Base-by-base conservation (phyloP, 2,888 invertebrate species). In the Drosophila atroscutellata region DNA sequence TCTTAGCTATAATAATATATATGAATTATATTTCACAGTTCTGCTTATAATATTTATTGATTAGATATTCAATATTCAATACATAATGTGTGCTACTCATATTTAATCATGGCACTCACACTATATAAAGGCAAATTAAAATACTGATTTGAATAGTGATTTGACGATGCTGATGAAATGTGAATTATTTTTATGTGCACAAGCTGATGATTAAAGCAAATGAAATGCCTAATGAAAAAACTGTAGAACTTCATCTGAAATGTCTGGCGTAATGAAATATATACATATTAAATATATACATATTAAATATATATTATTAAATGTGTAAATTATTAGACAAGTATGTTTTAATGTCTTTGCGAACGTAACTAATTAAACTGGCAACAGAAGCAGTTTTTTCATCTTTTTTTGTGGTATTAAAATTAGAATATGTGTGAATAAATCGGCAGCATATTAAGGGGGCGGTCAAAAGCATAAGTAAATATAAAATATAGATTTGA, bases 301-400 rank as follows among this genome's bases (percentile, higher is more conserved):
- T 28, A 28, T 7, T 6, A 28, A 28, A 28, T 28, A 28, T 28
- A 30, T 30, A 30, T 0, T 34, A 30, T 11, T 1, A 2, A 36
- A 20, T 20, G n/a, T 28, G n/a, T 74, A 75, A 86, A 89, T 83
- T 83, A 76, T 81, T 86, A 59, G 54, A 39, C 24, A 32, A 39
- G 34, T 34, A 28, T 61, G 58, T 76, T 45, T 24, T 24, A 32
- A 70, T 67, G 73, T 15, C 45, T 45, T 45, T 15, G 39, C n/a
- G 9, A 39, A 39, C 72, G 54, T 79, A 64, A 58, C 37, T 54
- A 54, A 60, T 65, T 54, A 55, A 73, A 57, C 61, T 67, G 67
- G 58, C 67, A 69, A 72, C 64, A 54, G 66, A 61, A 75, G 28
- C 64, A 59, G 60, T 37, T 15, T 37, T 5, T 7, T 7, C 0